These are phyloP conservation scores for Actinostola sp. DNA, from an alignment of 92 coral and sea anemone genomes.

Conservation along the genomic window DNA sequence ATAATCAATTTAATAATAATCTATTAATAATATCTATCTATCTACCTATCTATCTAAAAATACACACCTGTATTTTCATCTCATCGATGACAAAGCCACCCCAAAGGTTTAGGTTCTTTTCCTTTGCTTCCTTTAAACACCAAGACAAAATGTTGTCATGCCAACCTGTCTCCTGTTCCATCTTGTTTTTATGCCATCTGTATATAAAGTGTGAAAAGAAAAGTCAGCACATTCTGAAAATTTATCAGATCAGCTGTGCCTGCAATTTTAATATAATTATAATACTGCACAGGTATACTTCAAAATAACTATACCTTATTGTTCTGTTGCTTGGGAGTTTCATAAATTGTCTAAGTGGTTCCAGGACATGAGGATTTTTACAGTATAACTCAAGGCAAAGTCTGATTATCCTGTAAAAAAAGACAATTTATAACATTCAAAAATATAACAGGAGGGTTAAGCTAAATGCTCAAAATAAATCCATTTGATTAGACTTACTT, in stretches of 20 bases:
- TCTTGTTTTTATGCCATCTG: conserved; percentile 35
- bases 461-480: too few species aligned
- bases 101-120: conserved; percentile 12
- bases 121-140: conserved; percentile 33
- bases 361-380: conserved; percentile 57
- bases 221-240: too few species aligned
- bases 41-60: too few species aligned
- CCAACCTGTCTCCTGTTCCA: conserved; percentile 41
- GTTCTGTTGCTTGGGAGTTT: conserved; percentile 45
- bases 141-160: conserved; percentile 20
- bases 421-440: too few species aligned
- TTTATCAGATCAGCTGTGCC: not conserved
- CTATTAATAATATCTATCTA: not conserved
- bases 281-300: too few species aligned
- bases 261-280: not conserved
- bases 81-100: conserved; percentile 47
- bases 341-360: conserved; percentile 28
- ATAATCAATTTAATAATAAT: not conserved
- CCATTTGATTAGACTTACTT: conserved; percentile 16
- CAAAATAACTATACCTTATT: conserved; percentile 22
- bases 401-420: not conserved
- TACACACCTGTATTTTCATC: conserved; percentile 44
- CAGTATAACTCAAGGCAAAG: conserved; percentile 8
- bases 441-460: too few species aligned
- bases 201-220: too few species aligned